Evolutionary conservation across 2,113 vertebrate genomes (phyloP), one percentile per base, ranked within the genome.

Genomic region (Hirundichthys speculiger): DNA sequence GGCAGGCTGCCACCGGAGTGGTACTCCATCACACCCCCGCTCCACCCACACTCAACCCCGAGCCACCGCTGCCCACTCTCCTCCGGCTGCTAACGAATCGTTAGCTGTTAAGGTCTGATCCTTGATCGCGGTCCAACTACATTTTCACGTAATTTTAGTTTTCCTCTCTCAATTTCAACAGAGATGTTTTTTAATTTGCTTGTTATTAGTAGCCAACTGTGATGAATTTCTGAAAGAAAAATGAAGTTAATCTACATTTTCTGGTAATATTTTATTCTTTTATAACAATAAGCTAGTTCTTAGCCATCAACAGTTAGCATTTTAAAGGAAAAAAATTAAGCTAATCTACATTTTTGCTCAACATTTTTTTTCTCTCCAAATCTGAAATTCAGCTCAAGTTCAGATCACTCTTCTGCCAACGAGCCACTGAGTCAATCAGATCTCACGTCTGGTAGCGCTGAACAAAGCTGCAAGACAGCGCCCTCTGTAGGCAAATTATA

Each of bases 1-100:
- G 93, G 92, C 88, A 92, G 91, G 83, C 92, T 92, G 61, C 91
- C 92, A 82, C 91, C 82, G 50, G 91, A 90, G 84, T 91, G 93
- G 89, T 93, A 93, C 91, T 93, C 92, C 91, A 93, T 91, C 34
- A 25, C 86, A 80, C 88, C 90, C 86, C 85, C n/a, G 88, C 86
- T 80, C 59, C 40, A 45, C 70, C 56, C 30, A 39, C 48, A 46
- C 16, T 75, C 66, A 83, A 42, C 53, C 48, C 69, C 22, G 39
- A 61, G 81, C 84, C 83, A 87, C 83, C 13, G 69, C 69, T 75
- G 24, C 54, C 54, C 10, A 60, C 73, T 64, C 4, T 1, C 63
- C 13, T 4, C 43, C 30, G 51, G 59, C 68, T 15, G 73, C 86
- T 78, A 75, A 73, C 80, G 5, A 63, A 39, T 51, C 0, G 66